phyloP scores from a whole-genome alignment of 2,113 vertebrate species.

The Arenaria interpres region DNA sequence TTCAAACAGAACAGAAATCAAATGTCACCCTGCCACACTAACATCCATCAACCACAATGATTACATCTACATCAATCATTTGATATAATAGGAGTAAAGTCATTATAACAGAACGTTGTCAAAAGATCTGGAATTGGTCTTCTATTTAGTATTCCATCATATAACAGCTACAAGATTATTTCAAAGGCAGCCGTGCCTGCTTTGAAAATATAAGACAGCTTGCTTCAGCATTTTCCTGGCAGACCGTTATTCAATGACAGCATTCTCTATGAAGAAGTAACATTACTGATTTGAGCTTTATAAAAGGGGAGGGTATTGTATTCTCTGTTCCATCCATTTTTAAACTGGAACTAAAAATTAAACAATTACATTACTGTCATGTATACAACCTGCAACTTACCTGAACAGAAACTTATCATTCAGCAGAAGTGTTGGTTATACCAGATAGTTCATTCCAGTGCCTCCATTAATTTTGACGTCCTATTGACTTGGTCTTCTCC shows the following conservation, averaged over 20 bases:
- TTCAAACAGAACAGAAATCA: constrained; percentile 48
- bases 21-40: constrained; percentile 29
- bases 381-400: background rate
- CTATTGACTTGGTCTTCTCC: background rate
- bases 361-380: background rate
- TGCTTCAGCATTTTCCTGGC: constrained; percentile 35
- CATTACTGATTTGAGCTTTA: background rate
- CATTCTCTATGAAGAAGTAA: background rate
- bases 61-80: constrained; percentile 63
- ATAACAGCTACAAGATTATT: constrained; percentile 46
- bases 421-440: background rate
- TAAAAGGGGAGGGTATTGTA: background rate
- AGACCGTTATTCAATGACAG: background rate
- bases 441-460: background rate
- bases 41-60: constrained; percentile 42
- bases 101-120: constrained; percentile 42
- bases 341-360: background rate
- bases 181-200: constrained; percentile 37
- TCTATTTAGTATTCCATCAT: constrained; percentile 53
- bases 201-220: constrained; percentile 57
- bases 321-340: background rate
- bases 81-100: constrained; percentile 47
- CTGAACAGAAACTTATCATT: background rate
- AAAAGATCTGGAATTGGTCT: constrained; percentile 40
- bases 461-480: background rate